Conservation (phyloP, 2,797 vertebrate genomes). For the Bradypodion pumilum region DNA sequence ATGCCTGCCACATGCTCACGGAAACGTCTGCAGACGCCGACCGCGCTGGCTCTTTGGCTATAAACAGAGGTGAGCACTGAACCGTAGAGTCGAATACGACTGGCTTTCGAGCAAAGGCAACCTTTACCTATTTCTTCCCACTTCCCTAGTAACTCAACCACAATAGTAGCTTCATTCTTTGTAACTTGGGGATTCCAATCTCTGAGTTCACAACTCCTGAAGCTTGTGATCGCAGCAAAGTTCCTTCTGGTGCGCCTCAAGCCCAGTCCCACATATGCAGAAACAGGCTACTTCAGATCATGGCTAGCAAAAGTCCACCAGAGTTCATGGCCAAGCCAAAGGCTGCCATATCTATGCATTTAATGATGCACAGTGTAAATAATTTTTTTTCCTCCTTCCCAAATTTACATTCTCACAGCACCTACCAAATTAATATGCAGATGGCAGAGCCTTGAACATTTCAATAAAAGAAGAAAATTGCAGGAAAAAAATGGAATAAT, state of each 20-base stretch:
- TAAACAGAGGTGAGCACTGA: too few relatives aligned
- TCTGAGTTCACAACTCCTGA: background rate
- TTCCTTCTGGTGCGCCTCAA: background rate
- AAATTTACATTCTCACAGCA: background rate
- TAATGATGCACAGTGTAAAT: background rate
- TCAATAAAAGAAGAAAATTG: too few relatives aligned
- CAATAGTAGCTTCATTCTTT: background rate
- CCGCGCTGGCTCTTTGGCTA: too few relatives aligned
- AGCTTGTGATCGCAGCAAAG: background rate
- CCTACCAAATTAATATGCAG: background rate
- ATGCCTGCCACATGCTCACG: too few relatives aligned
- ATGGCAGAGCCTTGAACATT: background rate
- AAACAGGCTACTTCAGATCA: background rate
- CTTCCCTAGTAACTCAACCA: background rate
- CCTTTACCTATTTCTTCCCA: too few relatives aligned
- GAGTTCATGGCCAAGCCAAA: background rate
- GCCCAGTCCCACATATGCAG: background rate
- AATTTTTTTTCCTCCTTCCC: background rate
- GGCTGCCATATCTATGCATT: background rate
- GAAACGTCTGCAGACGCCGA: too few relatives aligned
- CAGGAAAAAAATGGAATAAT: too few relatives aligned
- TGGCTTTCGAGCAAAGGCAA: too few relatives aligned
- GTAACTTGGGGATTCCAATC: background rate
- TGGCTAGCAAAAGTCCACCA: background rate
- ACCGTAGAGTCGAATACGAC: too few relatives aligned